Percentiles rank a stretch among this genome's conserved stretches.
Evolutionary conservation across 2,888 invertebrate species (phyloP).

Genomic region (Lepidonotus clava): DNA sequence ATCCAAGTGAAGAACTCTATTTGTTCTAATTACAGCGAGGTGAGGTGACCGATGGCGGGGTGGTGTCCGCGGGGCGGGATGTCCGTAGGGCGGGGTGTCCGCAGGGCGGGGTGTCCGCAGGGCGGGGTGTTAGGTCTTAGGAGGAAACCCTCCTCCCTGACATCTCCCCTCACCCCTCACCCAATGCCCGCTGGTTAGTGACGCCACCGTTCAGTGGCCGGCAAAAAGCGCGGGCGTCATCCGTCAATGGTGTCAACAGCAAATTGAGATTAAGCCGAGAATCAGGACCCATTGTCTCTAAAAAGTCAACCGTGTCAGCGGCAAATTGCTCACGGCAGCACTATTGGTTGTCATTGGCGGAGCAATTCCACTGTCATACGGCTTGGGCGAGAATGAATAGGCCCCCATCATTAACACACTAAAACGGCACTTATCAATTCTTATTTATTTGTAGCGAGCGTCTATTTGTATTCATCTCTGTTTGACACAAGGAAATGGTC

Average conservation of each 20-base stretch:
- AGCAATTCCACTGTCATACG: conserved; percentile 52
- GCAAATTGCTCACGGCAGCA: conserved; percentile 34
- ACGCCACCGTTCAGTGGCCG: neutral
- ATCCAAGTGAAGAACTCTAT: no score
- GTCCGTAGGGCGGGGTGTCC: neutral
- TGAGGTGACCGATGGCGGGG: neutral
- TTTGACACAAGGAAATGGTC: conserved; percentile 53
- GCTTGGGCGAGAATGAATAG: conserved; percentile 25
- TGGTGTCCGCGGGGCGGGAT: neutral
- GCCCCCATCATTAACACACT: conserved; percentile 49
- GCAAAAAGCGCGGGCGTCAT: conserved; percentile 14
- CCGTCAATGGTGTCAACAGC: conserved; percentile 42
- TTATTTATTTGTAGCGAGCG: conserved; percentile 50
- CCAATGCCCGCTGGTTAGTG: neutral
- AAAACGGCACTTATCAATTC: conserved; percentile 51
- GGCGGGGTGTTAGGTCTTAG: neutral
- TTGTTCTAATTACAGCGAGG: no score
- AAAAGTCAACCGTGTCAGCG: conserved; percentile 52
- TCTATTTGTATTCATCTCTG: conserved; percentile 49
- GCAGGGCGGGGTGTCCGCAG: neutral
- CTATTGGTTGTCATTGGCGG: neutral
- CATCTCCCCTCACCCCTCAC: neutral
- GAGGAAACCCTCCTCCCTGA: neutral
- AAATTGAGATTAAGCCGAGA: conserved; percentile 52
- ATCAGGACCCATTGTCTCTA: conserved; percentile 53